Evolutionary conservation across 2,113 vertebrate species (phyloP), one percentile per base, ranked within the genome.

Genomic region (Sula dactylatra): DNA sequence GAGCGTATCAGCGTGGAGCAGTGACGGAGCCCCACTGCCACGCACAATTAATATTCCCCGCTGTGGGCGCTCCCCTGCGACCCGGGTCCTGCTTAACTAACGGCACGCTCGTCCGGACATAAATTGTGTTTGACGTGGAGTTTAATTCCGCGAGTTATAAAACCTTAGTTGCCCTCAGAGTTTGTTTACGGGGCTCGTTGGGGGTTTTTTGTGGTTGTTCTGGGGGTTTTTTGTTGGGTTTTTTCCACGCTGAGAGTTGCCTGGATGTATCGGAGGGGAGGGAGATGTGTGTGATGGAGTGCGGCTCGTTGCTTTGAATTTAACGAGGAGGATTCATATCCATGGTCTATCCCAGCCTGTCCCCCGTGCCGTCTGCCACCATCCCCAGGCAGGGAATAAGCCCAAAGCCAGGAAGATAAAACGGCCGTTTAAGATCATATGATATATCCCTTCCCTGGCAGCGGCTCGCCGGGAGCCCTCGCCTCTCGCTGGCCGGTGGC

Each of bases 81-180:
- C 97, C 98, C 15, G 8, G 94, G 88, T 95, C 97, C 93, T 64
- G 97, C 97, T 98, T 98, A 98, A 98, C 98, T 99, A 99, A 99
- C 96, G 97, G 97, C 98, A 98, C 95, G 94, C 95, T 96, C 97
- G 96, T 97, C 97, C 61, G 92, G 98, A 98, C 96, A 97, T 98
- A 97, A 98, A 98, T 98, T 97, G 98, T 95, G 80, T 98, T 97
- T 98, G 98, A 98, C 97, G 80, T 71, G 71, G 96, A 98, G 98
- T 98, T 98, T 98, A 98, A 98, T 98, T 98, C 95, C 21, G 11
- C 96, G 91, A 87, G 97, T 98, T 98, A 66, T 98, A 96, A 98
- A 98, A 96, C 95, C 98, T 94, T 88, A 97, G 97, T 94, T 97
- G 95, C 96, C 95, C 98, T 95, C 81, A 13, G 96, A 97, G 94